Evolutionary conservation across 37 sponge, comb jelly and placozoan genomes (phyloP), one percentile per base, ranked within the genome.

Genomic region (Bolinopsis microptera): DNA sequence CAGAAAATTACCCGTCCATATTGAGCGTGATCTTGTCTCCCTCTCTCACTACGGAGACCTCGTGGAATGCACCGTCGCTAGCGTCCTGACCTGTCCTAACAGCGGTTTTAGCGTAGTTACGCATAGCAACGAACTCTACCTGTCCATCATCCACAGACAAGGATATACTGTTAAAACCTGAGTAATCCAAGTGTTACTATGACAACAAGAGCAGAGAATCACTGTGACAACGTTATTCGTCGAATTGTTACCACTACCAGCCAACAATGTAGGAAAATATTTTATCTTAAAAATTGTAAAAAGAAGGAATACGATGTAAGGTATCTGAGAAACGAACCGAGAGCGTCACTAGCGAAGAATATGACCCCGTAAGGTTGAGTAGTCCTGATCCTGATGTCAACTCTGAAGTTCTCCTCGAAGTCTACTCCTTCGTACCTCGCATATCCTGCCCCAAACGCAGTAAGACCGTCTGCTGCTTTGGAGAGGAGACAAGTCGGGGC

Each of bases 1-100:
- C n/a, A n/a, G n/a, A 48, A 48, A 48, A 40, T 86, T 3, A 86
- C 90, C 90, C 90, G 61, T 86, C 90, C 41, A 86, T 41, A 22
- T 41, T 41, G 61, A 86, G 90, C 8, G 90, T 86, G 18, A 86
- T 39, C 35, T 86, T 39, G 13, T 23, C 3, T 0, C 61, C 90
- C n/a, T 86, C 90, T n/a, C 90, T 86, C 0, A 41, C 41, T 39
- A 86, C 36, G 0, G 61, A 41, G 0, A 86, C 61, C 2, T 41
- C n/a, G 61, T 86, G 90, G 38, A 35, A 86, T n/a, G 18, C 26
- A n/a, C 90, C 90, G 31, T 86, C 90, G 36, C 36, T 41, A 34
- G 36, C 90, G 31, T 39, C 90, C 26, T 41, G 41, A 2, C 90
- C 90, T 38, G 36, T 86, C 31, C 90, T 39, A 1, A 86, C 90